Evolutionary conservation across 64 coral and sea anemone genomes (phyloP).

Genomic region (Montipora foliosa): DNA sequence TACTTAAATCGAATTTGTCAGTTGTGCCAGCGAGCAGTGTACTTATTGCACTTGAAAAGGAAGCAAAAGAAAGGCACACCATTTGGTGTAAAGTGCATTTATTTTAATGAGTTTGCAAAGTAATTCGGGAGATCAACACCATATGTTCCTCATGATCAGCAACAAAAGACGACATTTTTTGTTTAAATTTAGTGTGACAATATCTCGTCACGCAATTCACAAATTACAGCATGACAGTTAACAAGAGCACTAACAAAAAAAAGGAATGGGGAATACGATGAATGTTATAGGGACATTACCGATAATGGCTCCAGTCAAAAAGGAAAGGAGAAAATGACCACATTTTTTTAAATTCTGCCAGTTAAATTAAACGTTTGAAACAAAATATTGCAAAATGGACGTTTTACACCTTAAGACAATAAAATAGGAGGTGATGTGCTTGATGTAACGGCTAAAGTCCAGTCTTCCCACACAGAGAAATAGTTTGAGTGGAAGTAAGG

Average conservation of each 20-base stretch:
- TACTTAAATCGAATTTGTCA: not conserved
- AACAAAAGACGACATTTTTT: not conserved
- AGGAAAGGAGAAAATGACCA: not conserved
- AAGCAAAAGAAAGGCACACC: too few relatives aligned
- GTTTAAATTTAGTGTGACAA: not conserved
- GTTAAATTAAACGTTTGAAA: not conserved
- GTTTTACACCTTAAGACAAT: conserved; percentile 15
- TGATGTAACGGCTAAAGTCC: conserved; percentile 28
- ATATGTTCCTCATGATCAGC: not conserved
- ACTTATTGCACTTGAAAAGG: not conserved
- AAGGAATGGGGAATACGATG: not conserved
- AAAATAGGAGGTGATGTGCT: conserved; percentile 37
- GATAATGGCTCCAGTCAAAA: not conserved
- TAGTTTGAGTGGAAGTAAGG: conserved; percentile 42
- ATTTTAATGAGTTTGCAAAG: not conserved
- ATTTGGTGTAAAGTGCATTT: not conserved
- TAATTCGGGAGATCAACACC: not conserved
- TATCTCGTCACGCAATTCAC: not conserved
- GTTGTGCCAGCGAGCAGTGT: not conserved
- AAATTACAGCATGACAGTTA: not conserved
- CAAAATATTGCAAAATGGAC: not conserved
- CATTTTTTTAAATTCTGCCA: not conserved
- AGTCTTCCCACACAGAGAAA: conserved; percentile 49
- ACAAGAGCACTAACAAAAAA: too few relatives aligned
- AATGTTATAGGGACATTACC: conserved; percentile 13